These are phyloP conservation scores for Hippopotamus amphibius DNA, from an alignment of 2,113 vertebrate genomes.

Conservation along the genomic window DNA sequence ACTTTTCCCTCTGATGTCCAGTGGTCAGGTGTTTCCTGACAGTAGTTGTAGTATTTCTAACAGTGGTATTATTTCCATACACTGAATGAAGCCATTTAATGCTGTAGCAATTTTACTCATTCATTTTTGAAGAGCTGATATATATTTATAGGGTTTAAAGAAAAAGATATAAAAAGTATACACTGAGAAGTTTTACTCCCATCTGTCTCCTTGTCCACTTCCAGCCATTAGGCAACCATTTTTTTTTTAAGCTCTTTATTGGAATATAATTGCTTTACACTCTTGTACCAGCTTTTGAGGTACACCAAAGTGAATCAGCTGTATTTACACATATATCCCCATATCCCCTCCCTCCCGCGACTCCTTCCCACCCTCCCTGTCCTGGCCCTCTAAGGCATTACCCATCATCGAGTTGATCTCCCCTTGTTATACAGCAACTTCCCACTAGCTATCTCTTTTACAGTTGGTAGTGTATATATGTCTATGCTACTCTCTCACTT, in stretches of 20 bases:
- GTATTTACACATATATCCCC: too few species aligned
- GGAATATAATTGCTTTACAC: too few species aligned
- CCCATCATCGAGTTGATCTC: too few species aligned
- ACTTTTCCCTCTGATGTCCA: neutral
- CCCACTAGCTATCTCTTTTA: too few species aligned
- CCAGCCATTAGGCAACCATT: neutral
- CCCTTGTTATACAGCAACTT: too few species aligned
- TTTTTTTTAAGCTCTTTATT: neutral
- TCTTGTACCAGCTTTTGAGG: too few species aligned
- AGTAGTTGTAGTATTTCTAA: neutral
- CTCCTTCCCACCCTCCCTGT: too few species aligned
- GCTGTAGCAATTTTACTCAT: neutral
- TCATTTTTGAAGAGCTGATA: constrained; percentile 20
- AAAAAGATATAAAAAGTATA: neutral
- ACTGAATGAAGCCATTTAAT: constrained; percentile 8
- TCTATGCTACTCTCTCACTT: too few species aligned
- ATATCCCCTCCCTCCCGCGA: too few species aligned
- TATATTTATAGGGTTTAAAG: neutral
- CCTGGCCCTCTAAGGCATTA: too few species aligned
- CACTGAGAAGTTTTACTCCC: neutral
- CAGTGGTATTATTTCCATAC: neutral
- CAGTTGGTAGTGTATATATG: neutral
- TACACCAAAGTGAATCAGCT: too few species aligned
- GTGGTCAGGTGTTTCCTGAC: neutral
- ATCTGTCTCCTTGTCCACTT: neutral